phyloP scores from a whole-genome alignment of 37 sponge, comb jelly and placozoan genomes.

The Tethya wilhelma region DNA sequence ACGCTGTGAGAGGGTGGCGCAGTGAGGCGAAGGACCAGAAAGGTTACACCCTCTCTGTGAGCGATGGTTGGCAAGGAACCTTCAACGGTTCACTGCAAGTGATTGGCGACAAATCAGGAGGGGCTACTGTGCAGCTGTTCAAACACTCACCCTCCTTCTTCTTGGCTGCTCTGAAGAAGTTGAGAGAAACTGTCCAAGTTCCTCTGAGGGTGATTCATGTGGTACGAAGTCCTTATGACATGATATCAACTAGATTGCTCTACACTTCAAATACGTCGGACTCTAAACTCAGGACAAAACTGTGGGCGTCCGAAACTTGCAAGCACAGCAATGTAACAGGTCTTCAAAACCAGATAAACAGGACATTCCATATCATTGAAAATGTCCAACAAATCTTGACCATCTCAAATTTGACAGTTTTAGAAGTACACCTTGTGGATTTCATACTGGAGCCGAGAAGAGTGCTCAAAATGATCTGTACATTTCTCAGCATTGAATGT shows the following conservation, averaged over 20 bases:
- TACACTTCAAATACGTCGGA: not conserved
- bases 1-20: conserved; percentile 24
- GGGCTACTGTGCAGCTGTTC: not conserved
- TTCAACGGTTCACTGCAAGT: not conserved
- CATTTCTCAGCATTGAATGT: conserved; percentile 8
- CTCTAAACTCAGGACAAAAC: not conserved
- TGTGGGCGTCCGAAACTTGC: not conserved
- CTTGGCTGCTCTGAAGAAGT: not conserved
- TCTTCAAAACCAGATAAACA: not conserved
- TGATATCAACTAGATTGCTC: conserved; percentile 6
- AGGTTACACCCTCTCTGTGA: conserved; percentile 9
- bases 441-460: not conserved
- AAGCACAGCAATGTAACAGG: not conserved
- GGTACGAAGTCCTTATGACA: conserved; percentile 27
- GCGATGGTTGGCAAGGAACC: conserved; percentile 2
- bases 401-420: not conserved
- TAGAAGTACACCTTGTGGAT: conserved; percentile 25
- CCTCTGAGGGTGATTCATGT: conserved; percentile 22
- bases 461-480: conserved; percentile 1
- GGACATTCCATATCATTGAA: not conserved
- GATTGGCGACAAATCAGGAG: conserved; percentile 29
- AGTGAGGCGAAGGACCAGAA: conserved; percentile 1
- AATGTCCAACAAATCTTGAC: not conserved
- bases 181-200: not conserved
- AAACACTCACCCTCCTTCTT: not conserved